Conservation (phyloP, 1,140 invertebrate genomes). For the Pseudachorutes palmiensis region DNA sequence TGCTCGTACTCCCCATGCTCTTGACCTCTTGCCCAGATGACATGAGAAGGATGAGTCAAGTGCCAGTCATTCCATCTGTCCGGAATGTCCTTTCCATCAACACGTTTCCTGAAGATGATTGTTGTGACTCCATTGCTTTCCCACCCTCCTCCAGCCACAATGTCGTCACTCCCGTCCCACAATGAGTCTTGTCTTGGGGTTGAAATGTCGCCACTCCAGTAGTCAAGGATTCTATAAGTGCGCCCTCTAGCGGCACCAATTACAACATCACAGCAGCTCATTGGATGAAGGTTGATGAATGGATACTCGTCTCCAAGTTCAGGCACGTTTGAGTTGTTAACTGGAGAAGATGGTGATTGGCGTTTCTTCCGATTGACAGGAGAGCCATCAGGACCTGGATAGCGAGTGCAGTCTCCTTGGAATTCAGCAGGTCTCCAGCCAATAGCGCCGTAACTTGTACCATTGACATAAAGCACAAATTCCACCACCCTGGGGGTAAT, state of each 20-base stretch:
- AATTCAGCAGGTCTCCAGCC: constrained; percentile 53
- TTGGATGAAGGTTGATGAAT: constrained; percentile 55
- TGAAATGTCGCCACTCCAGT: constrained; percentile 83
- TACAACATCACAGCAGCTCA: constrained; percentile 94
- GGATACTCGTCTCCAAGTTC: no score
- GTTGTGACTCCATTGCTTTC: constrained; percentile 81
- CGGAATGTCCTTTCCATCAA: constrained; percentile 45
- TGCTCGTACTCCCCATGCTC: constrained; percentile 64
- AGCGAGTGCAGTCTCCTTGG: constrained; percentile 22
- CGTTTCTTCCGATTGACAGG: no score
- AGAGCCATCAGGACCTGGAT: no score
- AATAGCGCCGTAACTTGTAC: constrained; percentile 71
- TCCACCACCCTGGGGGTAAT: no score
- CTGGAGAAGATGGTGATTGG: no score
- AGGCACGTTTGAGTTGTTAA: no score
- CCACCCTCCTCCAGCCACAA: constrained; percentile 74
- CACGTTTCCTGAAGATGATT: constrained; percentile 77
- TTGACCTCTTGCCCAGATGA: constrained; percentile 88
- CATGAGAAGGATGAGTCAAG: constrained; percentile 56
- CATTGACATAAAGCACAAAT: constrained; percentile 69
- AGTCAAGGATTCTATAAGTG: constrained; percentile 72
- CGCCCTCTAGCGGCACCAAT: constrained; percentile 66
- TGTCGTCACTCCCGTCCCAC: constrained; percentile 78
- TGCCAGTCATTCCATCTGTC: constrained; percentile 14
- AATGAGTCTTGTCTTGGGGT: constrained; percentile 74